Conservation (phyloP, 1,140 invertebrate species). For the Hycleus phaleratus region DNA sequence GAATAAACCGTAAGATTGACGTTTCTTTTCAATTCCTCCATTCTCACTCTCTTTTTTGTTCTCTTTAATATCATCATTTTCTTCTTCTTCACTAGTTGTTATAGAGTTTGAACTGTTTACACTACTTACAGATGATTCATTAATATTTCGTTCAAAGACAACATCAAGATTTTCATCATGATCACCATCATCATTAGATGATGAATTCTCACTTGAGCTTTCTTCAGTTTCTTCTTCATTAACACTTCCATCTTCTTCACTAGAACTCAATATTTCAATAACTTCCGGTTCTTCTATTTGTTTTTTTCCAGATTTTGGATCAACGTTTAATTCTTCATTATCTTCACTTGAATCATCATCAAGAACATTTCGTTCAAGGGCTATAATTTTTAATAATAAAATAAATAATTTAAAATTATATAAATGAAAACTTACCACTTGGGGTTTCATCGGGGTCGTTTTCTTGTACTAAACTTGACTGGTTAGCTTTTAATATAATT, state of each 20-base stretch:
- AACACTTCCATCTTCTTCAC: conserved; percentile 6
- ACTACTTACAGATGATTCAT: not conserved
- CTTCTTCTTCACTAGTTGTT: not conserved
- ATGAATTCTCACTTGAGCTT: not conserved
- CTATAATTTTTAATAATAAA: not conserved
- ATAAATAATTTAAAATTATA: not conserved
- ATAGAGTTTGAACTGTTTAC: not conserved
- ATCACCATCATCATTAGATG: not conserved
- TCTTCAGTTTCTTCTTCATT: not conserved
- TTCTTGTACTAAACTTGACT: not conserved
- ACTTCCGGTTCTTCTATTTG: conserved; percentile 2
- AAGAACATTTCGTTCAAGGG: conserved; percentile 15
- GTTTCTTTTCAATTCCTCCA: no score
- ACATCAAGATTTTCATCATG: not conserved
- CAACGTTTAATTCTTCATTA: not conserved
- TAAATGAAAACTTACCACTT: not conserved
- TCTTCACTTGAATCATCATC: not conserved
- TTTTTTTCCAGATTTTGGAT: not conserved
- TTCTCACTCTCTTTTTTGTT: no score
- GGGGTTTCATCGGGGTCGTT: conserved; percentile 1
- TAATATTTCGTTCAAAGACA: not conserved
- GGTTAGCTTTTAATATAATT: conserved; percentile 6
- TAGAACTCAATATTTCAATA: conserved; percentile 16
- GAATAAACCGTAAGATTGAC: no score
- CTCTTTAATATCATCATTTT: not conserved